Evolutionary conservation across 2,113 vertebrate genomes (phyloP).

Genomic region (Himantopus leucocephalus): DNA sequence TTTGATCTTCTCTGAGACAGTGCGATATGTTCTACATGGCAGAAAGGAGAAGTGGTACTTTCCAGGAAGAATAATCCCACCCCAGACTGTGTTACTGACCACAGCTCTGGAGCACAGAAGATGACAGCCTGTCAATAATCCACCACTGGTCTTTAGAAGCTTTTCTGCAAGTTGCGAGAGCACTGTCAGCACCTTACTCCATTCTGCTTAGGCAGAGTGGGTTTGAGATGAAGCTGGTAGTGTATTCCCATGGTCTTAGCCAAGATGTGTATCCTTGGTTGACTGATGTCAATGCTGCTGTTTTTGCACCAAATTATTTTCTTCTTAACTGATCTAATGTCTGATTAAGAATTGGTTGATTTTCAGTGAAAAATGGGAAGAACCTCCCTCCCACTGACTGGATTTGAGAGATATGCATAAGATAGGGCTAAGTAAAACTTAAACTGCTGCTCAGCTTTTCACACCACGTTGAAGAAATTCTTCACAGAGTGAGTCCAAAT

Average conservation of each 20-base stretch:
- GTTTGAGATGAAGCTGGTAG: neutral
- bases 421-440: neutral
- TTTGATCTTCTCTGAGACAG: neutral
- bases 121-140: neutral
- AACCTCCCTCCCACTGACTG: neutral
- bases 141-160: neutral
- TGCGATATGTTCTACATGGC: rapidly evolving
- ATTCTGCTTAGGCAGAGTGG: neutral
- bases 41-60: neutral
- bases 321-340: neutral
- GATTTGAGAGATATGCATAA: neutral
- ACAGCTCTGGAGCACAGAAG: neutral
- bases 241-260: neutral
- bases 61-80: neutral
- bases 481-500: neutral
- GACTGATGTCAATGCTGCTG: neutral
- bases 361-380: neutral
- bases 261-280: neutral
- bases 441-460: neutral
- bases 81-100: neutral
- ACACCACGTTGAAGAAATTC: neutral
- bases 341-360: neutral
- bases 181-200: neutral
- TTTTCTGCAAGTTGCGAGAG: neutral
- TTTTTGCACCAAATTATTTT: neutral